Conservation (phyloP, 2,888 invertebrate species). For the Trissolcus brochymenae region DNA sequence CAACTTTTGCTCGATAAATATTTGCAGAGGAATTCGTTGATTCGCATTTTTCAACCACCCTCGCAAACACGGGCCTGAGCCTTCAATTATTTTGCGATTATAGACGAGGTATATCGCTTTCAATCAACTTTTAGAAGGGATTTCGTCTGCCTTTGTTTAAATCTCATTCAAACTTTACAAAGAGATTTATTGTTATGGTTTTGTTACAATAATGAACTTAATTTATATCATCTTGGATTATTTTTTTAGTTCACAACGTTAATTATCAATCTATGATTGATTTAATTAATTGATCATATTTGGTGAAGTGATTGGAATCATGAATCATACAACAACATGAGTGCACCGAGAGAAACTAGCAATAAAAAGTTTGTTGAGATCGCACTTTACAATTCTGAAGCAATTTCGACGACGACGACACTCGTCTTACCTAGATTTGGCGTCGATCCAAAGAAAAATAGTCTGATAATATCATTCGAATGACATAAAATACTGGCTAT, state of each 20-base stretch:
- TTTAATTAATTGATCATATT: background rate
- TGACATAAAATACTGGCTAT: slow-evolving; percentile 68
- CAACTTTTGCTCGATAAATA: background rate
- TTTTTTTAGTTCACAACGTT: background rate
- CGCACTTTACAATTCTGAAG: slow-evolving; percentile 56
- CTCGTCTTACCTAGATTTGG: slow-evolving; percentile 69
- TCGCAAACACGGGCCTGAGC: too few relatives aligned
- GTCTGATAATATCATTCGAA: slow-evolving; percentile 70
- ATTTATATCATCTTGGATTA: too few relatives aligned
- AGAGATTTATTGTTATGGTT: too few relatives aligned
- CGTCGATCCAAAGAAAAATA: slow-evolving; percentile 64
- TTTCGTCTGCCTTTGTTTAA: too few relatives aligned
- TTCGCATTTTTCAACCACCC: too few relatives aligned
- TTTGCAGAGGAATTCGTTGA: background rate
- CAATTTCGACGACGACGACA: slow-evolving; percentile 67
- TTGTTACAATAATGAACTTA: too few relatives aligned
- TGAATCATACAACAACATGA: slow-evolving; percentile 34
- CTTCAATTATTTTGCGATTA: too few relatives aligned
- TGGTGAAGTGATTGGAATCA: slow-evolving; percentile 26
- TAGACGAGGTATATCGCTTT: too few relatives aligned
- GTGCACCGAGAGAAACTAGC: slow-evolving; percentile 30
- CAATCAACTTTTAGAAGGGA: too few relatives aligned
- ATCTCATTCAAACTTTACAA: too few relatives aligned
- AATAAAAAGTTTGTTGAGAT: slow-evolving; percentile 51
- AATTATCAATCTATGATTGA: slow-evolving; percentile 1